A percentile compares a stretch with the other conserved stretches of the same genome.
phyloP scores from a whole-genome alignment of 1,140 invertebrate species.

The Colletes latitarsis region DNA sequence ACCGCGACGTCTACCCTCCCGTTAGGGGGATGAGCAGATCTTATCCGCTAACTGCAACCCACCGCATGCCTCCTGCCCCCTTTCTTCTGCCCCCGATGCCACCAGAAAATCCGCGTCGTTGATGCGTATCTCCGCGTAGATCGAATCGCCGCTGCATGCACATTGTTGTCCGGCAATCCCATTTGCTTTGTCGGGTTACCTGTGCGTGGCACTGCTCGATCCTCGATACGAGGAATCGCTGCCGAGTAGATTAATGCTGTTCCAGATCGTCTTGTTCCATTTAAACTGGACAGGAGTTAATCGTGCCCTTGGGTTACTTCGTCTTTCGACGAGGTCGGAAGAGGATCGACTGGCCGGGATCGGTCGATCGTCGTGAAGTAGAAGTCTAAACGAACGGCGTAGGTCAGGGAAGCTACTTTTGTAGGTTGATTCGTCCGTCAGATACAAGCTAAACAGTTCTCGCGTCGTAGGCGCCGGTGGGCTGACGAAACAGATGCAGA shows the following conservation, averaged over 20 bases:
- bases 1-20: slow-evolving; percentile 57
- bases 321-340: neutral
- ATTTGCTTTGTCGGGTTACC: slow-evolving; percentile 45
- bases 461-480: too few species aligned
- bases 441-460: too few species aligned
- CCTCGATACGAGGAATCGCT: neutral
- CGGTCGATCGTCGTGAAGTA: too few species aligned
- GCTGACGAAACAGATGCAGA: too few species aligned
- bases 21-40: slow-evolving; percentile 64
- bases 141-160: slow-evolving; percentile 45
- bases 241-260: slow-evolving; percentile 4
- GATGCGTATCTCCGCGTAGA: slow-evolving; percentile 47
- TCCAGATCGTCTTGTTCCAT: slow-evolving; percentile 3
- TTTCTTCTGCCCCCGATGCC: slow-evolving; percentile 30
- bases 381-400: too few species aligned
- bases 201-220: slow-evolving; percentile 20
- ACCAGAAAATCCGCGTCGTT: slow-evolving; percentile 59
- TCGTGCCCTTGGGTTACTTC: neutral
- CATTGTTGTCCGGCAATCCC: slow-evolving; percentile 40
- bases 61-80: slow-evolving; percentile 13
- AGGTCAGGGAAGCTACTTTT: too few species aligned
- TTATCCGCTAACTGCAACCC: slow-evolving; percentile 63
- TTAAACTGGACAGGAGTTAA: neutral
- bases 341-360: neutral
- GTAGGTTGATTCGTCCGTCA: too few species aligned